Conservation (phyloP, 2,113 vertebrate species). For the Erythrolamprus reginae region DNA sequence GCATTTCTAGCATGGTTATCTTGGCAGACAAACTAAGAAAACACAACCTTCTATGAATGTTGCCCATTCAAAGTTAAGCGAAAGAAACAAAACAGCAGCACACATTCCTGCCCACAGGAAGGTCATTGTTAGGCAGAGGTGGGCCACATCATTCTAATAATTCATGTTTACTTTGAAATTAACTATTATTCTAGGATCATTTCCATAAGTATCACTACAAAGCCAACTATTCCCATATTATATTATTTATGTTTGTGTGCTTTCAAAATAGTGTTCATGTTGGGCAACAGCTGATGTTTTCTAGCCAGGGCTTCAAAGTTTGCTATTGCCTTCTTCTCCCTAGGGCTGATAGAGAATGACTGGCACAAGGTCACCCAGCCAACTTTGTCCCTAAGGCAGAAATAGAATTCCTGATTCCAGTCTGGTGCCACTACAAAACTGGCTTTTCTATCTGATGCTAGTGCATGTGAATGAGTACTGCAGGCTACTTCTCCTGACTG, state of each 20-base stretch:
- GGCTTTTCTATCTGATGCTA: not conserved
- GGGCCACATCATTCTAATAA: not conserved
- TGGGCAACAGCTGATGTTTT: not conserved
- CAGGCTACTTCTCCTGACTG: too few relatives aligned
- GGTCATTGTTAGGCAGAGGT: not conserved
- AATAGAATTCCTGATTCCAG: not conserved
- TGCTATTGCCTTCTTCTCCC: not conserved
- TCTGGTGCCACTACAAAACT: not conserved
- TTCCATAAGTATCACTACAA: not conserved
- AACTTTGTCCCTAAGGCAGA: not conserved
- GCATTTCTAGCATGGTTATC: not conserved
- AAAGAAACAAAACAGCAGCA: not conserved
- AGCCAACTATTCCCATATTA: not conserved
- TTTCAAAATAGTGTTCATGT: not conserved
- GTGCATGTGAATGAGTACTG: too few relatives aligned
- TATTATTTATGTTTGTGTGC: not conserved
- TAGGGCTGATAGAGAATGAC: not conserved
- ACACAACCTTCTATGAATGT: not conserved
- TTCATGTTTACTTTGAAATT: not conserved
- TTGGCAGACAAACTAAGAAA: not conserved
- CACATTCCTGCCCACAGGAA: not conserved
- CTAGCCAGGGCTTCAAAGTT: not conserved
- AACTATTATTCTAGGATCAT: not conserved
- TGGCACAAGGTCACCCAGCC: not conserved
- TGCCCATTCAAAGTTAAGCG: not conserved